Evolutionary conservation across 2,888 invertebrate genomes (phyloP).

Genomic region (Drosophila tripunctata): DNA sequence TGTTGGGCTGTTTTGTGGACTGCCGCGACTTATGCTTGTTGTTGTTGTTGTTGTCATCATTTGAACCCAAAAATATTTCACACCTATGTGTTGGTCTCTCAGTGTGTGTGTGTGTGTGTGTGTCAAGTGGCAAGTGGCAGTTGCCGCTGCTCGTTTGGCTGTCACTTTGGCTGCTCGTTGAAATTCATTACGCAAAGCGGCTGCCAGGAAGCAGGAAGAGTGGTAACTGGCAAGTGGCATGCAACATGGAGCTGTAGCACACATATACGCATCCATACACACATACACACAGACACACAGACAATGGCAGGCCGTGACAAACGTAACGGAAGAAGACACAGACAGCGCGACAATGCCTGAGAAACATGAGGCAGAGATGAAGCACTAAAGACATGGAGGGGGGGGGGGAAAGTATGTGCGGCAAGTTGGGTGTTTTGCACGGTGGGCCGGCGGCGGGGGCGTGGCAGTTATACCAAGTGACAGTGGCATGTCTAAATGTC

Average conservation of each 20-base stretch:
- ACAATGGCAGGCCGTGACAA: constrained; percentile 68
- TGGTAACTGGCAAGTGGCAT: constrained; percentile 7
- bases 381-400: too few species aligned
- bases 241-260: constrained; percentile 4
- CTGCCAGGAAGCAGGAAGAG: constrained; percentile 32
- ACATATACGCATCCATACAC: constrained; percentile 20
- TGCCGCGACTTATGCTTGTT: constrained; percentile 15
- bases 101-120: constrained; percentile 21
- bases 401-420: background rate
- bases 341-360: constrained; percentile 33
- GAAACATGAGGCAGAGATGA: background rate
- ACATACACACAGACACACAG: constrained; percentile 5
- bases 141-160: constrained; percentile 56
- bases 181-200: constrained; percentile 74
- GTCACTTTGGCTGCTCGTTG: constrained; percentile 67
- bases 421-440: too few species aligned
- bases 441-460: background rate
- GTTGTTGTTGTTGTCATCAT: constrained; percentile 28
- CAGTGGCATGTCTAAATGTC: constrained; percentile 75
- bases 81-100: constrained; percentile 47
- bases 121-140: constrained; percentile 47
- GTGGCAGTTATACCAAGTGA: constrained; percentile 28
- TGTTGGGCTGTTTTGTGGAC: constrained; percentile 41
- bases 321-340: constrained; percentile 70
- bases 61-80: constrained; percentile 78